Percentiles rank a stretch among this genome's conserved stretches.
phyloP scores from a whole-genome alignment of 2,113 vertebrate genomes.

The Urocolius indicus region DNA sequence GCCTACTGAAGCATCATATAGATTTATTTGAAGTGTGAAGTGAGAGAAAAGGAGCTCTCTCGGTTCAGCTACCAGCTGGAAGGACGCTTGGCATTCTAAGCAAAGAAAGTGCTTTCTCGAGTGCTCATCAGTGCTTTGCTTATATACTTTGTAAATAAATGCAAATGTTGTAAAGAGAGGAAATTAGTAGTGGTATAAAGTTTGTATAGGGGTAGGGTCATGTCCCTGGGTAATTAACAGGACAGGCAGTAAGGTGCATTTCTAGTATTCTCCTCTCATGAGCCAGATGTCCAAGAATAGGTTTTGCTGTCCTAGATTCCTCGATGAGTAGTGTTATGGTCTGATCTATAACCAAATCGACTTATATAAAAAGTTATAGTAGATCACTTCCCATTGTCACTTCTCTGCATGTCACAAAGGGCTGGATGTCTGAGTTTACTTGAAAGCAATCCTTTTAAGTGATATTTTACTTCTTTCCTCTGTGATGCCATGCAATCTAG shows the following conservation, averaged over 20 bases:
- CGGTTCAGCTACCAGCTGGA: not conserved
- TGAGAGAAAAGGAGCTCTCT: not conserved
- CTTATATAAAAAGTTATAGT: not conserved
- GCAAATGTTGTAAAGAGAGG: not conserved
- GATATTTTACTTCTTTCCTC: not conserved
- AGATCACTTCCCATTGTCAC: not conserved
- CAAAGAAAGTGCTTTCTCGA: not conserved
- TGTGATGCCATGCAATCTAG: not conserved
- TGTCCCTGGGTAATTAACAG: not conserved
- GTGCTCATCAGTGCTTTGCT: not conserved
- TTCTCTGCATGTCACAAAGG: not conserved
- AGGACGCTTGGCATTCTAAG: not conserved
- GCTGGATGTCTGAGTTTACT: not conserved
- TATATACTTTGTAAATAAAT: not conserved
- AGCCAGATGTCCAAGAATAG: not conserved
- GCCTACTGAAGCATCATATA: not conserved
- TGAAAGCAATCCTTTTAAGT: not conserved
- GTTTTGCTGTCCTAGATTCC: not conserved
- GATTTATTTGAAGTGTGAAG: not conserved
- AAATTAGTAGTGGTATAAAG: not conserved
- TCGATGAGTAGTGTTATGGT: too few species aligned
- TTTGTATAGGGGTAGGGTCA: not conserved
- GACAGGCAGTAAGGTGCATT: not conserved
- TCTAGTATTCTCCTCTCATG: accelerated
- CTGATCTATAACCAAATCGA: not conserved